phyloP scores from a whole-genome alignment of 2,113 vertebrate species.

The Takifugu bimaculatus region DNA sequence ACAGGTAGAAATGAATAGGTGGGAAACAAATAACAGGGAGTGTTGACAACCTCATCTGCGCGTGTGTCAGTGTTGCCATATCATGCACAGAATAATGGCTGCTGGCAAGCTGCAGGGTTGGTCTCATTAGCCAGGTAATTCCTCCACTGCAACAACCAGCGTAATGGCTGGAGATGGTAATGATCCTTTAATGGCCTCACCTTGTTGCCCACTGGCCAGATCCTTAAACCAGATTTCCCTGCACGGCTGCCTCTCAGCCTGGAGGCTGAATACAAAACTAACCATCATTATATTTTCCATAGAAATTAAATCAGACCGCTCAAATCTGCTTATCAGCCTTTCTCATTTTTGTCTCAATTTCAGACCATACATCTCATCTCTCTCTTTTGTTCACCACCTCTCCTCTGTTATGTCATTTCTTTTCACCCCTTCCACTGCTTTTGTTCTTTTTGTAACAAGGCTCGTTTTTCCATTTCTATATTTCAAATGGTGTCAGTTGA shows the following conservation, averaged over 20 bases:
- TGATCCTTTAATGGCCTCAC: constrained; percentile 75
- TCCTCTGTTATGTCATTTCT: constrained; percentile 16
- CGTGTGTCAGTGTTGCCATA: constrained; percentile 23
- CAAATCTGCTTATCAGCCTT: constrained; percentile 56
- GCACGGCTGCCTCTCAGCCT: constrained; percentile 54
- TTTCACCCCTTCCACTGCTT: constrained; percentile 47
- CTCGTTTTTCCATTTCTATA: constrained; percentile 47
- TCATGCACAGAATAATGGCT: constrained; percentile 40
- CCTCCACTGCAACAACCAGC: constrained; percentile 65
- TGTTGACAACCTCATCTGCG: neutral
- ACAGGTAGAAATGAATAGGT: constrained; percentile 1
- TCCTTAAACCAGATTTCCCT: constrained; percentile 70
- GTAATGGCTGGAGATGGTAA: constrained; percentile 75
- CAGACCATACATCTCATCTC: constrained; percentile 19
- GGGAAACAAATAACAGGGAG: constrained; percentile 6
- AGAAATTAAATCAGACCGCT: constrained; percentile 71
- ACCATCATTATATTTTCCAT: constrained; percentile 67
- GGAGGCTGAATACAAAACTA: constrained; percentile 74
- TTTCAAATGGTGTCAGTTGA: constrained; percentile 62
- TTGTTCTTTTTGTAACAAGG: constrained; percentile 44
- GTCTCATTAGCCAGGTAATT: constrained; percentile 78
- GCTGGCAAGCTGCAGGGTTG: constrained; percentile 65
- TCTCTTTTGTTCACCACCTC: neutral
- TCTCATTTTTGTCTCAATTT: constrained; percentile 40
- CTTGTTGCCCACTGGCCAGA: constrained; percentile 73